These are phyloP conservation scores for Tigriopus japonicus DNA, from an alignment of 1,140 invertebrate species.

Conservation along the genomic window DNA sequence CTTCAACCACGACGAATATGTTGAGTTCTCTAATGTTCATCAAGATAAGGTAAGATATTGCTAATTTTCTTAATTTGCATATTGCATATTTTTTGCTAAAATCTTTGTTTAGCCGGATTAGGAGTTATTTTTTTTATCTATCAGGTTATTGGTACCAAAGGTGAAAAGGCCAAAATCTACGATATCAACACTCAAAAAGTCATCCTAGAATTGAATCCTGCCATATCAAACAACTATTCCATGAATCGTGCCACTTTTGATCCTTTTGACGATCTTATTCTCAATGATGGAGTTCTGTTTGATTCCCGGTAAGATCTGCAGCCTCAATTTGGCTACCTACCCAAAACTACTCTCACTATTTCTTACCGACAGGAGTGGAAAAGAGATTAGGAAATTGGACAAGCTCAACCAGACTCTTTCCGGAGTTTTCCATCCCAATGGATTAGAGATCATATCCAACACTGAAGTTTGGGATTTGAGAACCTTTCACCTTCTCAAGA, in stretches of 20 bases:
- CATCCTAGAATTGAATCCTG: constrained; percentile 50
- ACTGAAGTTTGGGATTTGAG: constrained; percentile 75
- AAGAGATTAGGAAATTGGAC: constrained; percentile 89
- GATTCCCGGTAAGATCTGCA: constrained; percentile 43
- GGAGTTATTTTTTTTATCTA: neutral
- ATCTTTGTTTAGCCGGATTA: no score
- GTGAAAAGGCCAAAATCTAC: constrained; percentile 44
- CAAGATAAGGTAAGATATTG: constrained; percentile 40
- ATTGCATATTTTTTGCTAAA: no score
- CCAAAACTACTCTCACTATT: neutral
- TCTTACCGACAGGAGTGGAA: constrained; percentile 21
- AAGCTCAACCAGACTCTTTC: constrained; percentile 86
- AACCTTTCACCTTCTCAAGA: constrained; percentile 80
- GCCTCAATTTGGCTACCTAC: neutral
- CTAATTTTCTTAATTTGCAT: neutral
- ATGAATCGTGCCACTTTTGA: constrained; percentile 86
- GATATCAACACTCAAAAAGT: constrained; percentile 62
- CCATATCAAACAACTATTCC: constrained; percentile 72
- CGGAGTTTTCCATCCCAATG: constrained; percentile 93
- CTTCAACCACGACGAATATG: constrained; percentile 64
- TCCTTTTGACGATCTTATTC: constrained; percentile 74
- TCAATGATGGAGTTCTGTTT: constrained; percentile 91
- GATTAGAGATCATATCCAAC: constrained; percentile 58
- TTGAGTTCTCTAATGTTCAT: constrained; percentile 70
- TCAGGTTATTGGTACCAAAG: neutral